phyloP scores from a whole-genome alignment of 2,797 vertebrate genomes.

The Lateolabrax maculatus region DNA sequence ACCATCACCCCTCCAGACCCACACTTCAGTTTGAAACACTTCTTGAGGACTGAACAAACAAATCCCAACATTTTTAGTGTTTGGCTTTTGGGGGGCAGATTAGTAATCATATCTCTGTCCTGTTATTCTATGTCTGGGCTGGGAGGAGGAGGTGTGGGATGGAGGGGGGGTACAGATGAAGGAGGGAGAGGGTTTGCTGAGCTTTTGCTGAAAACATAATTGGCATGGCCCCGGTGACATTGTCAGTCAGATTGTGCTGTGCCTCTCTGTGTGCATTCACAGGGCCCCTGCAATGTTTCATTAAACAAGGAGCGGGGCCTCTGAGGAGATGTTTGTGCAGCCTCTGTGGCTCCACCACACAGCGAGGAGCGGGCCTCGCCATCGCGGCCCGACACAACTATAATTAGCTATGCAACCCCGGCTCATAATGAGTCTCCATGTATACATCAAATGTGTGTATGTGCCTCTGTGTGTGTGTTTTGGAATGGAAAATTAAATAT shows the following conservation, averaged over 20 bases:
- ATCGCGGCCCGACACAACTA: slow-evolving; percentile 55
- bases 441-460: slow-evolving; percentile 18
- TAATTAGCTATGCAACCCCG: slow-evolving; percentile 68
- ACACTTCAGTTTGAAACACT: slow-evolving; percentile 78
- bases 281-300: slow-evolving; percentile 81
- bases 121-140: slow-evolving; percentile 81
- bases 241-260: slow-evolving; percentile 77
- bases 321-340: slow-evolving; percentile 83
- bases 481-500: neutral
- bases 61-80: slow-evolving; percentile 75
- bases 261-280: slow-evolving; percentile 74
- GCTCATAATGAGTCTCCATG: slow-evolving; percentile 60
- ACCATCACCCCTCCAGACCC: slow-evolving; percentile 61
- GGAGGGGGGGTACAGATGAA: slow-evolving; percentile 47
- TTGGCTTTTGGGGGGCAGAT: slow-evolving; percentile 74
- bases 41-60: slow-evolving; percentile 84
- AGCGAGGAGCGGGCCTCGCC: slow-evolving; percentile 71
- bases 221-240: slow-evolving; percentile 81
- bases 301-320: slow-evolving; percentile 81
- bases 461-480: slow-evolving; percentile 7
- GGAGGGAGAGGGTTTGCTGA: slow-evolving; percentile 57
- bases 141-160: slow-evolving; percentile 44
- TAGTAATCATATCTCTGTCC: slow-evolving; percentile 82
- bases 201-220: slow-evolving; percentile 83
- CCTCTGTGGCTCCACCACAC: slow-evolving; percentile 79